Evolutionary conservation across 2,888 invertebrate genomes (phyloP).

Genomic region (Pocota personata): DNA sequence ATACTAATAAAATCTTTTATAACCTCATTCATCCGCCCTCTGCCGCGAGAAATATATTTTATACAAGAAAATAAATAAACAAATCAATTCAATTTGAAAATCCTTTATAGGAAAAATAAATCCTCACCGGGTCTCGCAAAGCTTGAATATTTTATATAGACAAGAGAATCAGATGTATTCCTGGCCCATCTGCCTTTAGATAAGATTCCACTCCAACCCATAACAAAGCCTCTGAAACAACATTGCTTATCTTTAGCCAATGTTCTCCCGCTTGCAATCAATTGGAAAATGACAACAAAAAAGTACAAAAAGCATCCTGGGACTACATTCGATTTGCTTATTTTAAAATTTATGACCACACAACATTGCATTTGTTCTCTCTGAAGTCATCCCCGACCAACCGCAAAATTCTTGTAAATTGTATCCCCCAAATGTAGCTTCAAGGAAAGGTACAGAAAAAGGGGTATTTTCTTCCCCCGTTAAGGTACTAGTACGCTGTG

Average conservation of each 20-base stretch:
- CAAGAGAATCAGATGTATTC: not conserved
- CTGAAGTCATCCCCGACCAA: not conserved
- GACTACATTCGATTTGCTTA: conserved; percentile 48
- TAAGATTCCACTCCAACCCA: not conserved
- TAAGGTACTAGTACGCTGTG: not conserved
- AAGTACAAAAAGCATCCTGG: not conserved
- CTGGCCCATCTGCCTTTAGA: not conserved
- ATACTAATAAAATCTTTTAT: too few relatives aligned
- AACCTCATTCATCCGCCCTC: too few relatives aligned
- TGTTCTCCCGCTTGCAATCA: conserved; percentile 15
- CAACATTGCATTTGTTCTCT: conserved; percentile 15
- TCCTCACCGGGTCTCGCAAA: not conserved
- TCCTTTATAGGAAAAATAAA: not conserved
- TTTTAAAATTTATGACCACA: conserved; percentile 51
- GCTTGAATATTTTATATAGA: conserved; percentile 42
- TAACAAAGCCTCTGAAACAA: not conserved
- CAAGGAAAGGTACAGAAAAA: not conserved
- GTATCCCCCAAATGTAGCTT: too few relatives aligned
- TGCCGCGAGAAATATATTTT: too few relatives aligned
- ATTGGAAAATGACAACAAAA: conserved; percentile 15
- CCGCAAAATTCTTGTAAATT: conserved; percentile 13
- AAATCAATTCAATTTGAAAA: not conserved
- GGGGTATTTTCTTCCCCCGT: not conserved
- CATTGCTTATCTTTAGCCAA: conserved; percentile 2
- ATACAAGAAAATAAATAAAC: not conserved